Evolutionary conservation across 2,888 invertebrate genomes (phyloP).

Genomic region (Melitaea athalia): DNA sequence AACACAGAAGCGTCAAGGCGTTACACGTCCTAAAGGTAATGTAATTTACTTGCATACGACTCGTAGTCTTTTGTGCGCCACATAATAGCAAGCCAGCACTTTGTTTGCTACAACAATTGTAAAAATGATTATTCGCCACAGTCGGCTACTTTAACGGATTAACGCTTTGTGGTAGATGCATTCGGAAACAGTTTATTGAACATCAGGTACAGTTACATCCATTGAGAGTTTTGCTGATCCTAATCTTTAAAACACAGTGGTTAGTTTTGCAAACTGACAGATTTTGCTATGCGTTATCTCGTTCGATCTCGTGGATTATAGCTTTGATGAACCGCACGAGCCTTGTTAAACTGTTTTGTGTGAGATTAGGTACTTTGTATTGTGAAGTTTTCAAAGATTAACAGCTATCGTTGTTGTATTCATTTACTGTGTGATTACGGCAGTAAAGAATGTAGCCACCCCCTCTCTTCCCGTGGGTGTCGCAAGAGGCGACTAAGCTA

Average conservation of each 20-base stretch:
- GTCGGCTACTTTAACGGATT: constrained; percentile 81
- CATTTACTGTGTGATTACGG: too few relatives aligned
- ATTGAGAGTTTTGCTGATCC: constrained; percentile 70
- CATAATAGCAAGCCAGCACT: constrained; percentile 61
- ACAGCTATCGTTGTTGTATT: constrained; percentile 24
- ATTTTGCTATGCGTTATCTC: constrained; percentile 46
- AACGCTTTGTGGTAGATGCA: constrained; percentile 47
- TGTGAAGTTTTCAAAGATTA: constrained; percentile 12
- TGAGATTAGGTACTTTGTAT: constrained; percentile 31
- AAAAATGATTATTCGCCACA: constrained; percentile 54
- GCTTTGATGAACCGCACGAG: constrained; percentile 55
- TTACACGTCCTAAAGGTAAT: constrained; percentile 57
- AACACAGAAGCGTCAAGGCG: constrained; percentile 67
- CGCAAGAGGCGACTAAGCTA: too few relatives aligned
- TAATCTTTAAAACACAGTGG: constrained; percentile 77
- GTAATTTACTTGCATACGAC: constrained; percentile 57
- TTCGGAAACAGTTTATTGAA: constrained; percentile 55
- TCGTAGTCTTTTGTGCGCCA: constrained; percentile 56
- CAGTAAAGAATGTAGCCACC: too few relatives aligned
- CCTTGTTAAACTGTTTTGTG: constrained; percentile 41
- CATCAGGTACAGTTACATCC: constrained; percentile 76
- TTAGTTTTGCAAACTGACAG: constrained; percentile 64
- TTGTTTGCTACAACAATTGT: constrained; percentile 69
- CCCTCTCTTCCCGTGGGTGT: too few relatives aligned
- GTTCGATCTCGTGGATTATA: constrained; percentile 45